Percentiles rank a stretch among this genome's conserved stretches.
Conservation (phyloP, 2,797 vertebrate species). For the Iguana delicatissima region DNA sequence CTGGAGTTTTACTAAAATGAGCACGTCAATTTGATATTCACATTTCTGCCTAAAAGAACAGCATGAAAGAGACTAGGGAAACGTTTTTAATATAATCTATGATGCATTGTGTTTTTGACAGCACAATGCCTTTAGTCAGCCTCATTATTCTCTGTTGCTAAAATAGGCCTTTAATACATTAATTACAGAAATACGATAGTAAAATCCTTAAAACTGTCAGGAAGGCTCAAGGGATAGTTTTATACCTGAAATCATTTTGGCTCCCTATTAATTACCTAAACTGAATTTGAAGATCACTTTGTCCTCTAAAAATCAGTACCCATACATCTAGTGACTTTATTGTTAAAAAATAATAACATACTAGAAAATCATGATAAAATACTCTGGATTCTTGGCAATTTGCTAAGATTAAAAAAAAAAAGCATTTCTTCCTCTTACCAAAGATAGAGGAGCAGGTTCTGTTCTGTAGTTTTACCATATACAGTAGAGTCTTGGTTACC, state of each 20-base stretch:
- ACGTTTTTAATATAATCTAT: slow-evolving; percentile 14
- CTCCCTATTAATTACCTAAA: slow-evolving; percentile 25
- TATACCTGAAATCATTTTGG: slow-evolving; percentile 11
- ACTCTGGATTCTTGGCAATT: background rate
- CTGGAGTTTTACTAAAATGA: background rate
- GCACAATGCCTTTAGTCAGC: slow-evolving; percentile 16
- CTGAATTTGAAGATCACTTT: slow-evolving; percentile 1
- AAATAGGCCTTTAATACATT: slow-evolving; percentile 29
- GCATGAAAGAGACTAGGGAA: background rate
- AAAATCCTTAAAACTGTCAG: slow-evolving; percentile 33
- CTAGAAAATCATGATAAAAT: background rate
- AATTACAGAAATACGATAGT: slow-evolving; percentile 36
- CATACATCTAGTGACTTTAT: background rate
- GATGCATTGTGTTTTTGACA: slow-evolving; percentile 28
- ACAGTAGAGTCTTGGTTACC: too few species aligned
- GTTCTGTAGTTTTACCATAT: background rate
- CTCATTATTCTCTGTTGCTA: slow-evolving; percentile 33
- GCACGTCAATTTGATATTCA: background rate
- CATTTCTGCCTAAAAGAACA: background rate
- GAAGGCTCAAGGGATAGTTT: slow-evolving; percentile 12
- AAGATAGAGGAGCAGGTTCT: background rate
- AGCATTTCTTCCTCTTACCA: background rate
- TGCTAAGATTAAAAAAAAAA: background rate
- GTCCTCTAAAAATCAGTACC: background rate
- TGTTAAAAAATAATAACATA: background rate